Percentiles rank a stretch among this genome's conserved stretches.
phyloP scores from a whole-genome alignment of 2,113 vertebrate genomes.

The Engystomops pustulosus region DNA sequence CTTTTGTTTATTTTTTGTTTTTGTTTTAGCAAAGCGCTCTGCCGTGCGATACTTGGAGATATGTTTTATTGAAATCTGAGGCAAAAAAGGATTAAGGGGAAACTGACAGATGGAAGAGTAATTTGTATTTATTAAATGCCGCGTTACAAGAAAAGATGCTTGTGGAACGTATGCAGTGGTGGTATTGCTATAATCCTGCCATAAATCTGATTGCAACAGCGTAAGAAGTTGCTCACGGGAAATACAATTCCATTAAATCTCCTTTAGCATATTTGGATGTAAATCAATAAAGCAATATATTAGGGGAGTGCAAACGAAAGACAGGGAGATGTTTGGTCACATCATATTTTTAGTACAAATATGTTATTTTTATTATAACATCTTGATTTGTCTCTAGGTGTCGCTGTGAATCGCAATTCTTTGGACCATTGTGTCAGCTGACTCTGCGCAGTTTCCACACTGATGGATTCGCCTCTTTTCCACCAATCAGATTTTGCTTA shows the following conservation, averaged over 20 bases:
- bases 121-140: constrained; percentile 49
- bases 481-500: constrained; percentile 83
- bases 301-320: background rate
- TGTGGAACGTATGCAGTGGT: constrained; percentile 28
- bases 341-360: background rate
- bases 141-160: constrained; percentile 31
- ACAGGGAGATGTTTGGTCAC: background rate
- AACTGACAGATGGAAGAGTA: constrained; percentile 36
- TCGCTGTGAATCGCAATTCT: constrained; percentile 82
- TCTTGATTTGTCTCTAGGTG: constrained; percentile 74
- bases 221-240: constrained; percentile 2
- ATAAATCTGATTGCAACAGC: constrained; percentile 29
- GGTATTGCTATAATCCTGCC: constrained; percentile 22
- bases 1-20: background rate
- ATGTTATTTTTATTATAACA: background rate
- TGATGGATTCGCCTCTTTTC: constrained; percentile 90
- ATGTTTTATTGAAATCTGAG: constrained; percentile 31
- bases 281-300: background rate
- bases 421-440: constrained; percentile 89
- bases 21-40: background rate
- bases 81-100: constrained; percentile 26
- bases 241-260: constrained; percentile 29
- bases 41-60: constrained; percentile 14
- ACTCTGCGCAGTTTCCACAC: constrained; percentile 89
- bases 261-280: constrained; percentile 17